phyloP scores from a whole-genome alignment of 1,140 invertebrate species.

The Papilio glaucus region DNA sequence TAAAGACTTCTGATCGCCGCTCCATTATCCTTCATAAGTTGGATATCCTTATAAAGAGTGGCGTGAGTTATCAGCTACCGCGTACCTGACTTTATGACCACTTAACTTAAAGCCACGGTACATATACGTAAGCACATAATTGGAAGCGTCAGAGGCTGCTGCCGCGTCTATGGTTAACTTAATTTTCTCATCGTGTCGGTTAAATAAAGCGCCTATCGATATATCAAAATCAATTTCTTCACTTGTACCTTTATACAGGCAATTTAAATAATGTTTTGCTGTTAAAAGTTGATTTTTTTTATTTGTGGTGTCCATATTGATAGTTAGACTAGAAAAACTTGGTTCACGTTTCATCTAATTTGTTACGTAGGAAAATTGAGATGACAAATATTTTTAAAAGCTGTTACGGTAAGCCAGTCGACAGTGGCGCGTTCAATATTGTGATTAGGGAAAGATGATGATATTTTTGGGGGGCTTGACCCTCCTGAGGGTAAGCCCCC shows the following conservation, averaged over 20 bases:
- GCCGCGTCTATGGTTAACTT: conserved; percentile 37
- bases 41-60: conserved; percentile 58
- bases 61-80: conserved; percentile 57
- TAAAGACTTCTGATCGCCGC: conserved; percentile 61
- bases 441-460: too few species aligned
- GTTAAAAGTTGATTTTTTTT: not conserved
- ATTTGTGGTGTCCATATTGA: not conserved
- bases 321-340: not conserved
- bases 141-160: conserved; percentile 35
- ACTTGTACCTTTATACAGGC: conserved; percentile 24
- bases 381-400: too few species aligned
- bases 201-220: conserved; percentile 30
- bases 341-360: not conserved
- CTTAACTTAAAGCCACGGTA: conserved; percentile 51
- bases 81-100: conserved; percentile 53
- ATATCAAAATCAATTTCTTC: conserved; percentile 35
- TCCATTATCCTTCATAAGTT: conserved; percentile 71
- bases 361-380: not conserved
- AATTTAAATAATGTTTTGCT: not conserved
- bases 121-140: conserved; percentile 50
- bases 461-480: too few species aligned
- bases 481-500: too few species aligned
- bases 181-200: conserved; percentile 36
- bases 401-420: too few species aligned
- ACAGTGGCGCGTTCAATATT: too few species aligned